Base-by-base conservation (phyloP, 2,113 vertebrate species). In the Coptodon rendalli region DNA sequence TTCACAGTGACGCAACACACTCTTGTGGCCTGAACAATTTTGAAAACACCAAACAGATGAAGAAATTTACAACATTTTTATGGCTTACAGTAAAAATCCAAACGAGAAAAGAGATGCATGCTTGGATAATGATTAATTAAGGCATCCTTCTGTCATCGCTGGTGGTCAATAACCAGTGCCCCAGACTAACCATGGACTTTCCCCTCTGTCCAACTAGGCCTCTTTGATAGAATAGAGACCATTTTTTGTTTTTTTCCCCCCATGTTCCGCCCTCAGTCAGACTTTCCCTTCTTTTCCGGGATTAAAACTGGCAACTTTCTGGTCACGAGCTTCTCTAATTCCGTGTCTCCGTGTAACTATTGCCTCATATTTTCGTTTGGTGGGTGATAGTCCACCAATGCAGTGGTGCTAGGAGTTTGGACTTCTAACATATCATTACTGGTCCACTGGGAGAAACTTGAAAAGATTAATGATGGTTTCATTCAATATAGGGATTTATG, bases 391-490 rank as follows among this genome's bases (percentile, higher is more conserved):
- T 92, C 81, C 80, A 73, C 89, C 66, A 80, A 73, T 48, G 88
- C 80, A 87, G 59, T 80, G 88, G 86, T 71, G 45, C 81, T 45
- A 83, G 78, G 57, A 86, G 85, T 34, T 78, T 94, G 94, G 87
- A 95, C 92, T 84, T 31, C 86, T 73, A 95, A 95, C 92, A 1
- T 94, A 88, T 93, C 92, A 95, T 96, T 94, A 95, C 87, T 40
- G 86, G 80, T 85, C 90, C 84, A 29, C 38, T 91, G 89, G 94
- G 90, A 91, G 81, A 84, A 84, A 91, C 85, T 89, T 86, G 57
- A 92, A 86, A 89, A 95, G 95, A 95, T 94, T 87, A 93, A 95
- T 93, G 91, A 90, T 90, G 59, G 53, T 78, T 93, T 95, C 86
- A 87, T 86, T 91, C 91, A 91, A 91, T 91, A 87, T 82, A 17